Percentiles rank a stretch among this genome's conserved stretches.
These are phyloP conservation scores for Agriotes lineatus DNA, from an alignment of 2,888 invertebrate genomes.

Conservation along the genomic window DNA sequence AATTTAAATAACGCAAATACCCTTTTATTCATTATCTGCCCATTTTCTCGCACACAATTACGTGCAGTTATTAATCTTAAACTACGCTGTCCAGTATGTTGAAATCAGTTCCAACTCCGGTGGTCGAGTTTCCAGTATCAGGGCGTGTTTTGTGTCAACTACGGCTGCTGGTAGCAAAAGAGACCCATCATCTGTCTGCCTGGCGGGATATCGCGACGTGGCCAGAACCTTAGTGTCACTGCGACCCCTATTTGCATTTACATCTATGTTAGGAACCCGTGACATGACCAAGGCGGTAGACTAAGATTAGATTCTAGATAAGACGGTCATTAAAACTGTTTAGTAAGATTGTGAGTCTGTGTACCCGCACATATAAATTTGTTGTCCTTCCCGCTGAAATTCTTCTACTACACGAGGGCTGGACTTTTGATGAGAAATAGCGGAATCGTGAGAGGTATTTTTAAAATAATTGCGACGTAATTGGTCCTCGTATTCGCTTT, in stretches of 20 bases:
- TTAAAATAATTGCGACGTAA: background rate
- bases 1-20: too few species aligned
- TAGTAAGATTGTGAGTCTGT: slow-evolving; percentile 54
- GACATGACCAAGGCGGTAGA: slow-evolving; percentile 62
- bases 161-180: slow-evolving; percentile 30
- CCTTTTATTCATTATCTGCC: too few species aligned
- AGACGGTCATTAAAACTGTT: slow-evolving; percentile 59
- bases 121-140: slow-evolving; percentile 9
- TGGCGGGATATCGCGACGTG: slow-evolving; percentile 34
- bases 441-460: background rate
- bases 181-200: slow-evolving; percentile 34
- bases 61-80: too few species aligned
- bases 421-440: too few species aligned
- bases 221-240: slow-evolving; percentile 40
- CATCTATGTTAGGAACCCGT: slow-evolving; percentile 60
- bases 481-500: background rate
- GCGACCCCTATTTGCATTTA: slow-evolving; percentile 62
- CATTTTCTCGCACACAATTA: too few species aligned
- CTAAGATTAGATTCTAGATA: slow-evolving; percentile 60
- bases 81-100: too few species aligned
- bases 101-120: slow-evolving; percentile 2
- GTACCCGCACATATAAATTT: slow-evolving; percentile 28
- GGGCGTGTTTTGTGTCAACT: slow-evolving; percentile 32
- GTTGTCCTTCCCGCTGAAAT: background rate
- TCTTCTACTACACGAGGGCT: background rate